Evolutionary conservation across 2,113 vertebrate species (phyloP).

Genomic region (Abramis brama): DNA sequence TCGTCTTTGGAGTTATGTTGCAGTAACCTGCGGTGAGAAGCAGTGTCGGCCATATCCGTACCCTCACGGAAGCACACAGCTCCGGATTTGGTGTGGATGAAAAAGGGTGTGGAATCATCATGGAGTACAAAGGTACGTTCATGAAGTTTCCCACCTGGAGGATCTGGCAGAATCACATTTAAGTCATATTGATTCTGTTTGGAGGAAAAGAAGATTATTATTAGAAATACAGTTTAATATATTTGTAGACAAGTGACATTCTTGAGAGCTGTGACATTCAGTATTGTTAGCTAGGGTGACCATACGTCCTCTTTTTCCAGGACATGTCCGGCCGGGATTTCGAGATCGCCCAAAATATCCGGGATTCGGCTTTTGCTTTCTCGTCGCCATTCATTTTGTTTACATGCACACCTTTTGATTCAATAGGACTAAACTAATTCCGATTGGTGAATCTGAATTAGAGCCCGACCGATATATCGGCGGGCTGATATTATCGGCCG

Average conservation of each 20-base stretch:
- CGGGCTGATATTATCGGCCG: too few species aligned
- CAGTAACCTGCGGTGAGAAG: constrained; percentile 1
- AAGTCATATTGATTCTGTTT: neutral
- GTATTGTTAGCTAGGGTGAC: neutral
- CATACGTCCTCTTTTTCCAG: too few species aligned
- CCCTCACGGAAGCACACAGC: constrained; percentile 83
- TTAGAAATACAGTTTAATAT: neutral
- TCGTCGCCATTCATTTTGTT: too few species aligned
- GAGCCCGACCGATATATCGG: too few species aligned
- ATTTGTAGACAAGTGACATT: neutral
- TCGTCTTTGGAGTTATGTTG: neutral
- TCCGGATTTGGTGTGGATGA: constrained; percentile 79
- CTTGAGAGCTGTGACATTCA: neutral
- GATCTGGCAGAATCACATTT: neutral
- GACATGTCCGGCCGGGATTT: too few species aligned
- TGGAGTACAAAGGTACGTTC: constrained; percentile 73
- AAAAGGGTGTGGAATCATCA: constrained; percentile 81
- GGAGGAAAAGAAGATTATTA: neutral
- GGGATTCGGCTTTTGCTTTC: too few species aligned
- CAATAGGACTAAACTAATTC: too few species aligned
- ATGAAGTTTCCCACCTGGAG: constrained; percentile 66
- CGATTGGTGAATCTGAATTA: too few species aligned
- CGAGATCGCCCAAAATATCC: too few species aligned
- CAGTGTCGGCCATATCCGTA: constrained; percentile 71
- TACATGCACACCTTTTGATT: too few species aligned